Evolutionary conservation across 2,888 invertebrate genomes (phyloP), one percentile per base, ranked within the genome.

Genomic region (Sinodicranocentrus sp.): DNA sequence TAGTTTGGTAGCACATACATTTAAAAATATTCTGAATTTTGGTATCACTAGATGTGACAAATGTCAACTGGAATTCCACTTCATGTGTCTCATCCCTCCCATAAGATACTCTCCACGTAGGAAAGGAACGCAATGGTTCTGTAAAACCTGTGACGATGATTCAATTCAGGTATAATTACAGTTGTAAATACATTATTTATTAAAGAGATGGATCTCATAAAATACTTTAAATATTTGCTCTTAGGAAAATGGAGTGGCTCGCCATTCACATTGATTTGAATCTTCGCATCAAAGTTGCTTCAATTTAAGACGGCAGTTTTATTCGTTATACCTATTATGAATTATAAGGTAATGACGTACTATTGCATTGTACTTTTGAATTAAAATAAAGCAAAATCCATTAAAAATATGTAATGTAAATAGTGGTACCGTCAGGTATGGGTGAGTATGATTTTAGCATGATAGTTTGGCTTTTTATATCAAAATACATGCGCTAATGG

Each of bases 101-200:
- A 93, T 97, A 15, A 97, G 96, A 91, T 97, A 97, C 91, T 95
- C 97, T 83, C 98, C 98, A 0, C 98, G 98, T 92, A 94, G 95
- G 89, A 94, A 97, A 75, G 97, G 98, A 39, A 98, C 97, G 90
- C 96, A 96, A 15, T 98, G 98, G 98, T 97, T 96, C 91, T 98
- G 98, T 91, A 97, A 96, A 70, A 96, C 97, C 91, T 98, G 98
- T 92, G 98, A 98, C 92, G 97, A 97, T 92, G 87, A 75, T 19
- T 52, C 52, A n/a, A 17, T 19, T 52, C 52, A 52, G 52, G 52
- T 33, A 33, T 33, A 33, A 33, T 33, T 33, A 33, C n/a, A n/a
- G n/a, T 33, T 33, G 10, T 33, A 10, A 48, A 48, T 48, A 48
- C 48, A 3, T 71, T 28, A 25, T 54, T 19, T 76, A 8, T 59